Percentiles rank a stretch among this genome's conserved stretches.
Conservation (phyloP, 2,888 invertebrate genomes). For the Mythimna loreyi region DNA sequence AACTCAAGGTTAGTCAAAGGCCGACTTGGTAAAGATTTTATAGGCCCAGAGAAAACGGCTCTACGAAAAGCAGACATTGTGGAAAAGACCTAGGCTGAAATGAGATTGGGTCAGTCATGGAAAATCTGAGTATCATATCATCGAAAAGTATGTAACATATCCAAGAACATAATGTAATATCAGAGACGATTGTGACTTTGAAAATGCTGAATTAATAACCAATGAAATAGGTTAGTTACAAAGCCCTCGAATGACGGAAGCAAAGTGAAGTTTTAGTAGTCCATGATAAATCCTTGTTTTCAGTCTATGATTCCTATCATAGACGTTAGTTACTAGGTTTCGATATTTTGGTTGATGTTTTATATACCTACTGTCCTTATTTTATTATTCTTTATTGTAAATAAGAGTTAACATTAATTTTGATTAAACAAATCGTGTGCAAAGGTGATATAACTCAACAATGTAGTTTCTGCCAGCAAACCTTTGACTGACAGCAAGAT, state of each 20-base stretch:
- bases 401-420: too few relatives aligned
- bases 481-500: too few relatives aligned
- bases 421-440: too few relatives aligned
- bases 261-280: not conserved
- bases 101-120: not conserved
- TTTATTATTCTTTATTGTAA: too few relatives aligned
- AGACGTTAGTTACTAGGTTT: too few relatives aligned
- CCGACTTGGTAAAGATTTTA: conserved; percentile 17
- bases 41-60: not conserved
- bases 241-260: not conserved
- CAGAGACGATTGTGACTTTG: not conserved
- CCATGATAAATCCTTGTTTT: too few relatives aligned
- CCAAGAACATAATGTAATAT: too few relatives aligned
- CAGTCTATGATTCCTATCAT: too few relatives aligned
- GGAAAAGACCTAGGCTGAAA: not conserved
- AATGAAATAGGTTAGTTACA: not conserved
- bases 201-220: not conserved
- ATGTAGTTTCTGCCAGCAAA: too few relatives aligned
- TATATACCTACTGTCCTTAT: too few relatives aligned
- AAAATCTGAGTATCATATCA: not conserved
- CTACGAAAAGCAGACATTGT: conserved; percentile 1
- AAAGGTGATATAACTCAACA: too few relatives aligned
- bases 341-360: too few relatives aligned
- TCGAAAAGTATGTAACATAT: not conserved
- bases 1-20: conserved; percentile 29